Conservation (phyloP, 2,797 vertebrate species). For the Coilia nasus region DNA sequence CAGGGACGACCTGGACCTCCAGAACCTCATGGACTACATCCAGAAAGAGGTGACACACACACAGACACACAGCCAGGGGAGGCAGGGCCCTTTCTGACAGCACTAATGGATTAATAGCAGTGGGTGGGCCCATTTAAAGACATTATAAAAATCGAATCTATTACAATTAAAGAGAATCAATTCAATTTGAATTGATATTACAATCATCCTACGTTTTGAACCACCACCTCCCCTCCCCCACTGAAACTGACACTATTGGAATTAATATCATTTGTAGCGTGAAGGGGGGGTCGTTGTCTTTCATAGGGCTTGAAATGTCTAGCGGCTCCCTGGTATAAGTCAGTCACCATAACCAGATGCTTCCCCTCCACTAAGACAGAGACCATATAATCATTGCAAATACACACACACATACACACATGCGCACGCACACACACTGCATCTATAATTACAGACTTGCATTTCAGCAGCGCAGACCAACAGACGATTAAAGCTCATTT, state of each 20-base stretch:
- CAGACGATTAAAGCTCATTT: not conserved
- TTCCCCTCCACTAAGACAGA: not conserved
- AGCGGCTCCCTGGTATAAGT: not conserved
- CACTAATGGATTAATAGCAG: not conserved
- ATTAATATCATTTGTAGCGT: too few species aligned
- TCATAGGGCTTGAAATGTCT: too few species aligned
- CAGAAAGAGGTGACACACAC: slow-evolving; percentile 74
- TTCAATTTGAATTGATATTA: too few species aligned
- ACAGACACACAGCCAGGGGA: not conserved
- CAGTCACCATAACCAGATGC: not conserved
- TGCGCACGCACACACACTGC: not conserved
- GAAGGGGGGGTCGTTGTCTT: too few species aligned
- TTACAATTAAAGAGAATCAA: too few species aligned
- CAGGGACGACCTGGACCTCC: slow-evolving; percentile 80
- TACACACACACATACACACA: not conserved
- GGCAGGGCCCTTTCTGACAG: too few species aligned
- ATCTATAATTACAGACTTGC: not conserved
- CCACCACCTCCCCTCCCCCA: too few species aligned
- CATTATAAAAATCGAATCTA: too few species aligned
- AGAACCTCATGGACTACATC: slow-evolving; percentile 82
- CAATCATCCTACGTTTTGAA: too few species aligned
- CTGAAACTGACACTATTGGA: too few species aligned
- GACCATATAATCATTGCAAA: too few species aligned
- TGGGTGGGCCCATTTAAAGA: too few species aligned
- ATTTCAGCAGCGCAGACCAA: not conserved